These are phyloP conservation scores for Tympanoctomys barrerae DNA, from an alignment of 2,797 vertebrate genomes.

Conservation along the genomic window DNA sequence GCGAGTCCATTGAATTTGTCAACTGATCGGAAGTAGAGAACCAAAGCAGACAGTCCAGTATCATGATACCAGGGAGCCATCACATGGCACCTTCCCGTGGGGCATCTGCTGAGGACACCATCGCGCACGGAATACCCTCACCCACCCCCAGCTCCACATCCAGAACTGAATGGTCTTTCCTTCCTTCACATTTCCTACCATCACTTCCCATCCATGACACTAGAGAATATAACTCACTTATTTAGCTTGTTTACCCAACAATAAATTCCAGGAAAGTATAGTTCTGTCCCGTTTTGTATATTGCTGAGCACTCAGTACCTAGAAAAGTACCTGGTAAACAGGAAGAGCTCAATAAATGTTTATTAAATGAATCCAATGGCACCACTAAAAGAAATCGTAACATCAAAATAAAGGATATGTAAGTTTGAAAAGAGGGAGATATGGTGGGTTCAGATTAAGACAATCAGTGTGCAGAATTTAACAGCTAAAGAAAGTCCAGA, in stretches of 20 bases:
- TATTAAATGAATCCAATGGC: neutral
- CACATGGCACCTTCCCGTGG: neutral
- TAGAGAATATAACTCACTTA: neutral
- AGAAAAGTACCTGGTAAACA: neutral
- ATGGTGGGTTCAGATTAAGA: neutral
- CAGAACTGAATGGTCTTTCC: neutral
- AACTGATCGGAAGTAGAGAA: neutral
- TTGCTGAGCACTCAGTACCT: neutral
- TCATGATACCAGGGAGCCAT: neutral
- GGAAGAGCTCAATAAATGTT: constrained; percentile 2
- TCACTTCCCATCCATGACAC: neutral
- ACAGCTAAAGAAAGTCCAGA: neutral
- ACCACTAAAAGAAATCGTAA: constrained; percentile 9
- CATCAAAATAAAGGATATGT: neutral
- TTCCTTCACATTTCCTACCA: neutral
- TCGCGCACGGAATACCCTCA: neutral
- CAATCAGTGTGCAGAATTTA: neutral
- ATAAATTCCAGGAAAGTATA: neutral
- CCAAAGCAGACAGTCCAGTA: constrained; percentile 4
- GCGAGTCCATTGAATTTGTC: neutral
- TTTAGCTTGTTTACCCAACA: neutral
- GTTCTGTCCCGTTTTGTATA: neutral
- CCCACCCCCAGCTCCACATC: neutral
- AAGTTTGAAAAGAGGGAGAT: neutral
- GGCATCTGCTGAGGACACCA: neutral